Evolutionary conservation across 2,113 vertebrate genomes (phyloP).

Genomic region (Benitochromis conjunctus): DNA sequence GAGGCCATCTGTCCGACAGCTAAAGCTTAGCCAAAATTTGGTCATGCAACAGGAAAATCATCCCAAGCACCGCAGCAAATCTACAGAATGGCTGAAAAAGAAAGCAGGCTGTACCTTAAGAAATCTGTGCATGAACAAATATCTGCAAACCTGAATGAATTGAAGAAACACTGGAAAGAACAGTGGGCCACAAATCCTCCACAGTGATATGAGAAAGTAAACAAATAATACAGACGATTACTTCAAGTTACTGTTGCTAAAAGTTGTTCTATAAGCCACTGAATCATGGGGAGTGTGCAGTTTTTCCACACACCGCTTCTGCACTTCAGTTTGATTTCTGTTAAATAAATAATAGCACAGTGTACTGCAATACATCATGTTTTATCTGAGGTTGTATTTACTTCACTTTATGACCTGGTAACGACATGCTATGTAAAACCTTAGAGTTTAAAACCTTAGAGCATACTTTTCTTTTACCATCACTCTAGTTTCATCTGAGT

Average conservation of each 20-base stretch:
- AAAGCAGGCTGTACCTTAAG: neutral
- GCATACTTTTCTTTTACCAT: neutral
- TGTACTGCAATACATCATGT: neutral
- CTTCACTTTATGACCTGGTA: neutral
- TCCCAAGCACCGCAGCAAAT: neutral
- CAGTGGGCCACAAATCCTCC: neutral
- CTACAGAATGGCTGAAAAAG: neutral
- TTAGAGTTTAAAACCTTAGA: neutral
- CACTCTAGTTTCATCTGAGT: neutral
- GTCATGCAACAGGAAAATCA: neutral
- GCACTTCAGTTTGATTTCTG: neutral
- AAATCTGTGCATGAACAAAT: neutral
- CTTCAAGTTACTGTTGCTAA: neutral
- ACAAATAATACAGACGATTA: neutral
- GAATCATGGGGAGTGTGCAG: neutral
- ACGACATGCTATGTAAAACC: neutral
- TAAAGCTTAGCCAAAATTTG: neutral
- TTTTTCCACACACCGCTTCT: neutral
- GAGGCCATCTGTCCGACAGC: neutral
- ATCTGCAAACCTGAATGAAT: neutral
- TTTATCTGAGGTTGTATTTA: neutral
- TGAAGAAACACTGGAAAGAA: neutral
- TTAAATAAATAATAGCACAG: neutral
- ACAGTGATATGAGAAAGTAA: neutral
- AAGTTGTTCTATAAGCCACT: neutral